phyloP scores from a whole-genome alignment of 2,797 vertebrate species.

The Tympanoctomys barrerae region DNA sequence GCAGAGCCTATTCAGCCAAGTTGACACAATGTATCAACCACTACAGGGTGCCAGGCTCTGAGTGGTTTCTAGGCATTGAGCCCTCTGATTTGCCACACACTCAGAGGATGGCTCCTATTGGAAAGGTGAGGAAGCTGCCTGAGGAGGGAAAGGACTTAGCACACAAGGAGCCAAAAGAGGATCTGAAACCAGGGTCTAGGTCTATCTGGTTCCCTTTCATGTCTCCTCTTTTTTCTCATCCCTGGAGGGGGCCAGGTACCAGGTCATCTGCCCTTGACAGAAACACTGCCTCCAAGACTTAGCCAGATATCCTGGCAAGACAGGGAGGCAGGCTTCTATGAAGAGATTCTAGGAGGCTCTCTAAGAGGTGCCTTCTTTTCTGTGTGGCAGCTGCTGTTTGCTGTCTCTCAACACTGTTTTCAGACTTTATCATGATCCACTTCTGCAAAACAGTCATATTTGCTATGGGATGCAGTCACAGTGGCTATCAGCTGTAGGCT shows the following conservation, averaged over 20 bases:
- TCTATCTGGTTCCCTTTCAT: neutral
- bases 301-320: neutral
- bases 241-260: neutral
- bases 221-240: neutral
- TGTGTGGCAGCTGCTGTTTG: neutral
- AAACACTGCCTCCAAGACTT: neutral
- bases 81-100: neutral
- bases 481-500: neutral
- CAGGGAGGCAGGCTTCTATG: neutral
- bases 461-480: neutral
- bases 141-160: too few species aligned
- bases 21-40: too few species aligned
- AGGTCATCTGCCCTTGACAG: neutral
- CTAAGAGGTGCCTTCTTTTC: neutral
- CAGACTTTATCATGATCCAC: neutral
- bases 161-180: neutral
- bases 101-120: neutral
- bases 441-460: neutral
- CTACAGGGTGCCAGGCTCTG: neutral
- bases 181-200: neutral
- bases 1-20: too few species aligned
- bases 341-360: neutral
- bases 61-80: neutral
- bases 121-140: neutral
- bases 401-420: neutral